These are phyloP conservation scores for Psittacus erithacus DNA, from an alignment of 2,113 vertebrate species.

Conservation along the genomic window DNA sequence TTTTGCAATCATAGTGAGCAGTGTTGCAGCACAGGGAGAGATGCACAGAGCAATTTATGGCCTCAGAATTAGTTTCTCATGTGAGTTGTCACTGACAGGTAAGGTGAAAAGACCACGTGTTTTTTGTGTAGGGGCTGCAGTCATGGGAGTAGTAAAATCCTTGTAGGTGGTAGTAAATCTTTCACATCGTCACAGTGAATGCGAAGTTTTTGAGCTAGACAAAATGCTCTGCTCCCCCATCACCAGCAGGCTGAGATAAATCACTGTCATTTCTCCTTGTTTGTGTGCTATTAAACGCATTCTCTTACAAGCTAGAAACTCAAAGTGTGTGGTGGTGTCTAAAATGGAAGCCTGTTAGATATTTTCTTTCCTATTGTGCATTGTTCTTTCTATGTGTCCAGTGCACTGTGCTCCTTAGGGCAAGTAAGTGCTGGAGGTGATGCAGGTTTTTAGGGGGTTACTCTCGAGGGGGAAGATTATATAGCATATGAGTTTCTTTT, in stretches of 20 bases:
- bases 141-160: not conserved
- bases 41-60: not conserved
- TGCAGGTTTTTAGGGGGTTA: not conserved
- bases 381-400: not conserved
- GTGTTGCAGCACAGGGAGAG: not conserved
- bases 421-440: not conserved
- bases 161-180: not conserved
- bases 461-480: not conserved
- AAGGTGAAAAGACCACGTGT: not conserved
- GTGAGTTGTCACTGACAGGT: not conserved
- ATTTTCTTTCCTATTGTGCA: not conserved
- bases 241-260: not conserved
- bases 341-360: not conserved
- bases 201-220: not conserved
- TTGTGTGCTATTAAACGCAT: rapidly evolving
- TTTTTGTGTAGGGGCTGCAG: not conserved
- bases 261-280: not conserved
- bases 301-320: not conserved
- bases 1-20: not conserved
- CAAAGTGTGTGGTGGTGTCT: not conserved
- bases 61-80: not conserved
- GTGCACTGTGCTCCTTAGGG: not conserved
- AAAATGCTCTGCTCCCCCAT: not conserved
- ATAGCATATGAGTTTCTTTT: not conserved
- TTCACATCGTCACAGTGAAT: not conserved